Conservation (phyloP, 2,113 vertebrate species). For the Pyrgilauda ruficollis region DNA sequence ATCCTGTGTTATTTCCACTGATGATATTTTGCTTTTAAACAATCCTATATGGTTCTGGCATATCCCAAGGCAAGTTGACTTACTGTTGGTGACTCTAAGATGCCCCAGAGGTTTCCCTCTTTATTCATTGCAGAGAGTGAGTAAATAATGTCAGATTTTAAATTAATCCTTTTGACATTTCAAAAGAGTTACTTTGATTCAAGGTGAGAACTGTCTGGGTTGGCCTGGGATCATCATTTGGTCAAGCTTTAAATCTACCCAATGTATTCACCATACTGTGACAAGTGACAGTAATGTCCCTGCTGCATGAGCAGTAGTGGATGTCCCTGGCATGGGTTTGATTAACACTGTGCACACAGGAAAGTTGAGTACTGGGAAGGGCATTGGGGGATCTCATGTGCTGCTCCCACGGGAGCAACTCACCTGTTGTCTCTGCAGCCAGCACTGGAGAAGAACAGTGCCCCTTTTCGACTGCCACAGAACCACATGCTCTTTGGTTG, state of each 20-base stretch:
- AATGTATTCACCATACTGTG: not conserved
- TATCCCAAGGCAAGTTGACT: not conserved
- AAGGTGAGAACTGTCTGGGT: not conserved
- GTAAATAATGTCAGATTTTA: not conserved
- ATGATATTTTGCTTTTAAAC: not conserved
- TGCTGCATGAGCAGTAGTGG: not conserved
- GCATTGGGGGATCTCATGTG: not conserved
- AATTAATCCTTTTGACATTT: not conserved
- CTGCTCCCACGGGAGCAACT: not conserved
- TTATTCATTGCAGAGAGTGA: not conserved
- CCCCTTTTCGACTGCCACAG: conserved; percentile 84
- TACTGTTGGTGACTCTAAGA: not conserved
- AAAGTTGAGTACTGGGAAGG: not conserved
- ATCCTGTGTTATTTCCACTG: not conserved
- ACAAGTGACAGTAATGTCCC: not conserved
- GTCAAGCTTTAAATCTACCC: not conserved
- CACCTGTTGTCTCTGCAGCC: conserved; percentile 31
- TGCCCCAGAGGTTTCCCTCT: not conserved
- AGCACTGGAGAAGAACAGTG: conserved; percentile 68
- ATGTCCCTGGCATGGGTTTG: not conserved
- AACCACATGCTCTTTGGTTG: conserved; percentile 83
- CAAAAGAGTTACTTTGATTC: not conserved
- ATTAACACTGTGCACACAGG: not conserved
- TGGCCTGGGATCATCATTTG: not conserved
- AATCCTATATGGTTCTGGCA: not conserved